Base-by-base conservation (phyloP, 2,113 vertebrate genomes). In the Camelus bactrianus region DNA sequence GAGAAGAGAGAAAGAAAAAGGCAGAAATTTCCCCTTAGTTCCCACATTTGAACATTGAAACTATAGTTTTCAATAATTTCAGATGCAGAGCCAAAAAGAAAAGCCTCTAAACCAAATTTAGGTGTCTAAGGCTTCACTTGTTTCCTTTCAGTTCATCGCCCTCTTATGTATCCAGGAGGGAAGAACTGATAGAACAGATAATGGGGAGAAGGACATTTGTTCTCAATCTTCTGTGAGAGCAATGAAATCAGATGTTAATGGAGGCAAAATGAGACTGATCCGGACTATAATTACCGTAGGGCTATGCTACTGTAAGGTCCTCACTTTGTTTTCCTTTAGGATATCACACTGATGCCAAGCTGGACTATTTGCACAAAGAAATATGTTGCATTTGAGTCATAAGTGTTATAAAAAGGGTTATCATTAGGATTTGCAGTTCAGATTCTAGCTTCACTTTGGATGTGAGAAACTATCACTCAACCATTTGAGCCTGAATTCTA, bases 401-500 rank as follows among this genome's bases (percentile, higher is more conserved):
- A 96, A 98, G 75, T 91, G 81, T 96, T 94, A 83, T 96, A 97
- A 97, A 98, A 95, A 96, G 93, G 92, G 98, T 98, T 98, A 97
- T 96, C 97, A 95, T 97, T 97, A 97, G 84, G 92, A 95, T 98
- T 98, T 98, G 96, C 91, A 98, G 94, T 97, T 97, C 76, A 95
- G 88, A 75, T 77, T 97, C 95, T 97, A 97, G 90, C 93, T 98
- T 98, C 62, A 93, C 93, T 98, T 98, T 98, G 84, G 56, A 89
- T 94, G 64, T 81, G 95, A 95, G 65, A 94, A 77, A 69, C n/a
- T 93, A 98, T 98, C 98, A 98, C 91, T 98, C 94, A 98, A 94
- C 84, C 97, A 91, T 84, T 92, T 96, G 96, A 97, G 94, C 95
- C 96, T 97, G 97, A 98, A 98, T 98, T 97, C 83, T 97, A 96